Evolutionary conservation across 2,113 vertebrate genomes (phyloP).

Genomic region (Steatornis caripensis): DNA sequence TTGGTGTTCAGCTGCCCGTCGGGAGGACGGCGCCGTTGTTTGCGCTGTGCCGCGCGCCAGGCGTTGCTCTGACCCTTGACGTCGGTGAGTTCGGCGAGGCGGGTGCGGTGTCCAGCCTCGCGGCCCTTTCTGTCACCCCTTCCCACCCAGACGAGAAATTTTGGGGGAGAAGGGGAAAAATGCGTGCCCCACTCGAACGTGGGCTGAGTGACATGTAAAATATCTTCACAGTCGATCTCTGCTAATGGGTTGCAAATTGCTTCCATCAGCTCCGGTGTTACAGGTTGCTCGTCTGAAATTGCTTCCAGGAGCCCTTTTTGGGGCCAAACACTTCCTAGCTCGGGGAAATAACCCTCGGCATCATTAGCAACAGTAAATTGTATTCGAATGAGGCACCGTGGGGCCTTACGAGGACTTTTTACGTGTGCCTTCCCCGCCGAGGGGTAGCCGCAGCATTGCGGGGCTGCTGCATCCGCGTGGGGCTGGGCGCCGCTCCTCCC

Average conservation of each 20-base stretch:
- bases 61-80: accelerated
- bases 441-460: not conserved
- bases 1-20: not conserved
- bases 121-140: not conserved
- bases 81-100: accelerated
- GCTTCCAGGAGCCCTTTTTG: conserved; percentile 51
- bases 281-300: conserved; percentile 24
- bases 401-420: not conserved
- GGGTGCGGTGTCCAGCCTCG: accelerated
- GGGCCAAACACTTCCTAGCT: conserved; percentile 48
- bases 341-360: conserved; percentile 34
- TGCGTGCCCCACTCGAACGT: not conserved
- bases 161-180: not conserved
- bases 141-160: not conserved
- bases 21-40: accelerated
- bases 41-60: accelerated
- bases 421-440: accelerated
- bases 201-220: conserved; percentile 22
- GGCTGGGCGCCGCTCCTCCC: not conserved
- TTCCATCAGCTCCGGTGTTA: conserved; percentile 69
- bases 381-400: not conserved
- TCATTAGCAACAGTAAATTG: not conserved
- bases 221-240: conserved; percentile 12
- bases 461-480: accelerated
- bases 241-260: conserved; percentile 71